Evolutionary conservation across 2,113 vertebrate species (phyloP).

Genomic region (Gadus macrocephalus): DNA sequence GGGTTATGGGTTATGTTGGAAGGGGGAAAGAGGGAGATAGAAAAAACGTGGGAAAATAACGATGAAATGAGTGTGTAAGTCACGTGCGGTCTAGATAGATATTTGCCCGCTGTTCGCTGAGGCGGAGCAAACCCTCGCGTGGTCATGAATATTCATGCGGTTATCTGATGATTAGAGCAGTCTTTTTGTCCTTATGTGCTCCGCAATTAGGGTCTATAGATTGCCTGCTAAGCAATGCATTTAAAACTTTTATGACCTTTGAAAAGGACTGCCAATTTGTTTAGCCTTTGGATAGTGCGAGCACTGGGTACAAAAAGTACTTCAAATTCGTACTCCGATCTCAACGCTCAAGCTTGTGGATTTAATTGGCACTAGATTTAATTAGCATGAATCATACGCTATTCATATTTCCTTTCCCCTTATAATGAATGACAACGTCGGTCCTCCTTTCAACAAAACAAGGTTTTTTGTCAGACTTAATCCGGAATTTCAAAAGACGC

Average conservation of each 20-base stretch:
- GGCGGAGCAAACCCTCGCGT: conserved; percentile 52
- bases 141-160: conserved; percentile 64
- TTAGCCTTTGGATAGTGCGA: conserved; percentile 41
- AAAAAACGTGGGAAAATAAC: not conserved
- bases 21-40: conserved; percentile 2
- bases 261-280: conserved; percentile 15
- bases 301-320: not conserved
- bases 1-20: conserved; percentile 32
- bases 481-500: too few species aligned
- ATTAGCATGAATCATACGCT: too few species aligned
- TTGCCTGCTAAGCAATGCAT: conserved; percentile 51
- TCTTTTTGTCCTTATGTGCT: conserved; percentile 26
- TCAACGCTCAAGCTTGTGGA: too few species aligned
- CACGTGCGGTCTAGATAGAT: conserved; percentile 45
- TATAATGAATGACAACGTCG: too few species aligned
- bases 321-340: not conserved
- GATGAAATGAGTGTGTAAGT: conserved; percentile 4
- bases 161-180: conserved; percentile 23
- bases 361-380: too few species aligned
- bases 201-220: conserved; percentile 56
- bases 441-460: too few species aligned
- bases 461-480: too few species aligned
- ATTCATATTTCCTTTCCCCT: too few species aligned
- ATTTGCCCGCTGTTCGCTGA: conserved; percentile 58
- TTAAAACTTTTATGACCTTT: conserved; percentile 55